Percentiles rank a stretch among this genome's conserved stretches.
phyloP scores from a whole-genome alignment of 2,888 invertebrate genomes.

The Lochmaea crataegi region DNA sequence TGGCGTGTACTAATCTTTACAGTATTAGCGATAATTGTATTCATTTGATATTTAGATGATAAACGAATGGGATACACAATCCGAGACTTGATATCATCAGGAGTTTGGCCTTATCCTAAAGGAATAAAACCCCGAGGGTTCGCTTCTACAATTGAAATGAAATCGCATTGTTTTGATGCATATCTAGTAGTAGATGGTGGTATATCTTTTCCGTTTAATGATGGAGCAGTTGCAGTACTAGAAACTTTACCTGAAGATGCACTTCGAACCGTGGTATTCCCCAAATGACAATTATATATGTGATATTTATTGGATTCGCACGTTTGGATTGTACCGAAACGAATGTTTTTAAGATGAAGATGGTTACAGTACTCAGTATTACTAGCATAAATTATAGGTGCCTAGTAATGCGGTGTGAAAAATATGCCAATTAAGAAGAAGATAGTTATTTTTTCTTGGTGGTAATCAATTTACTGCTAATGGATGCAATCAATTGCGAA shows the following conservation, averaged over 20 bases:
- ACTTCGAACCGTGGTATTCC: conserved; percentile 77
- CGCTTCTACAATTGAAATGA: conserved; percentile 79
- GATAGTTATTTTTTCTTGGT: not conserved
- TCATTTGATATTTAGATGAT: conserved; percentile 70
- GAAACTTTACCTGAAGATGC: conserved; percentile 90
- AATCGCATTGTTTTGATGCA: conserved; percentile 91
- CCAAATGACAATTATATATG: conserved; percentile 42
- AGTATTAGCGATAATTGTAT: not conserved
- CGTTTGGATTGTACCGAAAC: not conserved
- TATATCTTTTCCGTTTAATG: conserved; percentile 92
- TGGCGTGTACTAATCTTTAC: no score
- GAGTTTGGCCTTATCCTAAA: conserved; percentile 85
- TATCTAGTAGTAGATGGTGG: conserved; percentile 95
- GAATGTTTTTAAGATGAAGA: not conserved
- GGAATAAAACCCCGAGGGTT: conserved; percentile 81
- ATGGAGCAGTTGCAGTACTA: conserved; percentile 87
- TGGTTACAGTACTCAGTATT: not conserved
- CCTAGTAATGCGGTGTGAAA: not conserved
- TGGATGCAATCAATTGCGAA: not conserved
- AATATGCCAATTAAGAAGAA: not conserved
- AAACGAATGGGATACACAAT: conserved; percentile 88
- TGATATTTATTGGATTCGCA: conserved; percentile 1
- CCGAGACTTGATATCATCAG: conserved; percentile 91
- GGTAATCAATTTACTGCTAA: not conserved
- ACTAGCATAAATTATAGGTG: not conserved